Percentiles rank a stretch among this genome's conserved stretches.
Conservation (phyloP, 2,888 invertebrate genomes). For the Microctonus aethiopoides region DNA sequence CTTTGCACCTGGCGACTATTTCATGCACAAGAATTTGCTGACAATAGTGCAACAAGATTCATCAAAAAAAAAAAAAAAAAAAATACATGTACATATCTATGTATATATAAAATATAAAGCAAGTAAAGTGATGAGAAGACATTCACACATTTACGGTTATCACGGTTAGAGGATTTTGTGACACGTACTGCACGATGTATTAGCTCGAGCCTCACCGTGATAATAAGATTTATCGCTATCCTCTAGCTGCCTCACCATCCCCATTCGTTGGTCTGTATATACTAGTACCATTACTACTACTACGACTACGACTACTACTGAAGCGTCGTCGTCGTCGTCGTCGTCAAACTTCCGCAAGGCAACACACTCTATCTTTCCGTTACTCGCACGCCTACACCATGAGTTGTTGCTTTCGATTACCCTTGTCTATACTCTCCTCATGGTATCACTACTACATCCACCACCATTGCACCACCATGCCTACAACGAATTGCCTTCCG, state of each 20-base stretch:
- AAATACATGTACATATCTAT: background rate
- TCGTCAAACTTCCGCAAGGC: slow-evolving; percentile 29
- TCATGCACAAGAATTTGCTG: too few relatives aligned
- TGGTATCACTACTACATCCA: background rate
- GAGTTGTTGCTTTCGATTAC: slow-evolving; percentile 9
- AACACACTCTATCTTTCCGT: background rate
- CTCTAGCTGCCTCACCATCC: slow-evolving; percentile 36
- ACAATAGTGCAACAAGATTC: too few relatives aligned
- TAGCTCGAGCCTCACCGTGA: slow-evolving; percentile 45
- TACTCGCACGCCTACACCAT: background rate
- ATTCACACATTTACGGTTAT: background rate
- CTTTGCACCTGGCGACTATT: too few relatives aligned
- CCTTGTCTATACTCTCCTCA: background rate
- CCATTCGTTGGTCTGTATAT: background rate
- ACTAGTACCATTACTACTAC: background rate
- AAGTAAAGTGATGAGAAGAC: background rate
- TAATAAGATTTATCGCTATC: slow-evolving; percentile 54
- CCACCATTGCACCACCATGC: background rate
- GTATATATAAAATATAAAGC: background rate
- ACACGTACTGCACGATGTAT: slow-evolving; percentile 39
- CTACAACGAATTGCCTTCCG: background rate
- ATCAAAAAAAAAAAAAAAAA: background rate
- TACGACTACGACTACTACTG: background rate
- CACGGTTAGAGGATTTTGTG: slow-evolving; percentile 36
- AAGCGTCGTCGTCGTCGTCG: too few relatives aligned